Evolutionary conservation across 2,888 invertebrate species (phyloP), one percentile per base, ranked within the genome.

Genomic region (Drosophila suboccidentalis): DNA sequence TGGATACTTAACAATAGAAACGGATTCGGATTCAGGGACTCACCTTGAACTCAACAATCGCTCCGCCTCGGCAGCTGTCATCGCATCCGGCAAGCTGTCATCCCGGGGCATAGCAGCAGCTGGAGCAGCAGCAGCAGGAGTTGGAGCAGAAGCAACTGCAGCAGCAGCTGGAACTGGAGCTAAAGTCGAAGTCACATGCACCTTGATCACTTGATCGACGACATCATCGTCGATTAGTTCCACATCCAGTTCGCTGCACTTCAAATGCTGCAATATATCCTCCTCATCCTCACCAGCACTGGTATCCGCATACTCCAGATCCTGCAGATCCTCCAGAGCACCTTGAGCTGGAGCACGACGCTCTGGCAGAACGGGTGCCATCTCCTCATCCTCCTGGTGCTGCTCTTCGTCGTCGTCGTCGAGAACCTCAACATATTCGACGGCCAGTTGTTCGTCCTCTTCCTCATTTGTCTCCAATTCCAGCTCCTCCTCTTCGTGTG

Each of bases 41-140:
- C 92, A 97, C 97, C 96, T 96, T 89, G 96, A 95, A 93, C 97
- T 97, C 89, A 97, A 94, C 91, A 97, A 94, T 93, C 96, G 95
- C 92, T 97, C 97, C 13, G 97, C 97, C 93, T 97, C 97, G 90
- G 97, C 97, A 59, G 97, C 96, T 78, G 97, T 97, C 97, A 96
- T 96, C 41, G 93, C 93, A 88, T 94, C 94, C 38, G 94, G 93
- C 80, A 93, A 92, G 78, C 92, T 92, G 71, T 91, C 91, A 54
- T 92, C 90, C 3, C 90, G 82, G 62, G 80, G 87, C 50, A 72
- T 75, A 22, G 50, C 71, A 10, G 69, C 19, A 19, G 19, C 68
- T 10, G 46, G 3, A 32, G 19, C 4, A 11, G 41, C 4, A 0
- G 60, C 6, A 43, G 29, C 13, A 5, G 69, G 10, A 26, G 15